Base-by-base conservation (phyloP, 2,888 invertebrate species). In the Orthosia cruda region DNA sequence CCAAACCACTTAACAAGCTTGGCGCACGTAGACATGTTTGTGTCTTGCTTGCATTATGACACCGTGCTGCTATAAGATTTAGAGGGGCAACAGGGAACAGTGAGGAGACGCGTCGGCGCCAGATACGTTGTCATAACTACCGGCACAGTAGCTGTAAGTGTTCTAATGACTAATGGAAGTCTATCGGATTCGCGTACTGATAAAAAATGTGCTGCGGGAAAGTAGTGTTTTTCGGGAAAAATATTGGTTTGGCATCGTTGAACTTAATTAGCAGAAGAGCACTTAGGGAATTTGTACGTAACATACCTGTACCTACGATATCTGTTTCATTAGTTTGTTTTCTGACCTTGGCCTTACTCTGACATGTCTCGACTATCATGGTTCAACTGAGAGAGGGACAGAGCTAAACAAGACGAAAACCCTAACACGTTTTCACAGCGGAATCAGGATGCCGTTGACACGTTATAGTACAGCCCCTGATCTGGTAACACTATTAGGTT, bases 1-100 rank as follows among this genome's bases (percentile, higher is more conserved):
- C 96, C 96, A 95, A 96, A 96, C 96, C 96, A 96, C 96, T 96
- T 96, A 96, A 95, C 96, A 95, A 95, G 95, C 94, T 96, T 96
- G 96, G 96, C 96, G 96, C 95, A 95, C 94, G 95, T 94, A 95
- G 95, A 95, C 94, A 95, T 96, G 96, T 96, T 96, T 96, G 96
- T 96, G 96, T 95, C 95, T 93, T 94, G 95, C 96, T 95, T 96
- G 96, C 96, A 96, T 96, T 96, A 96, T 96, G 96, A 96, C 96
- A 94, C 95, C 94, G 96, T 94, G 96, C 94, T 96, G 94, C 96
- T 94, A 92, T 91, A 93, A 96, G 96, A 96, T 96, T 96, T 96
- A 96, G 95, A 95, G 95, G 96, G 94, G 92, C 93, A 93, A 91
- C 94, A 95, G 96, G 94, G 94, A 93, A 91, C 94, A 95, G 96